Evolutionary conservation across 2,113 vertebrate genomes (phyloP), one percentile per base, ranked within the genome.

Genomic region (Istiophorus platypterus): DNA sequence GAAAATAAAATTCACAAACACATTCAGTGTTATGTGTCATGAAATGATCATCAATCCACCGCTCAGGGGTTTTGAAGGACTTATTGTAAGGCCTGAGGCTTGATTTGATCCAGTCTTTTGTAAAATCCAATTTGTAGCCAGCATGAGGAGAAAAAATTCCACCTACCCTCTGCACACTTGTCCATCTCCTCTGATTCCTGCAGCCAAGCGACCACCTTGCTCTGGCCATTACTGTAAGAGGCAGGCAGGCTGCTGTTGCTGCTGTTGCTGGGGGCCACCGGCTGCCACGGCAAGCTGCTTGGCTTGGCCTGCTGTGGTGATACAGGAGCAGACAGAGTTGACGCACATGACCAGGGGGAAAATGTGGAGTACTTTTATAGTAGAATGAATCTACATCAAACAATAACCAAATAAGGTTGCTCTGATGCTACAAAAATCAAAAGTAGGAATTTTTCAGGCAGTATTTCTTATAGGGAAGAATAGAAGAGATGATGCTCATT

Each of bases 181-280:
- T 99, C 97, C 98, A 99, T 99, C 85, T 99, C 98, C 90, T 99
- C 98, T 0, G 98, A 99, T 80, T 99, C 97, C 92, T 98, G 96
- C 49, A 99, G 92, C 98, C 98, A 99, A 41, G 97, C 98, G 0
- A 94, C 97, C 90, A 99, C 98, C 91, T 99, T 99, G 91, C 97
- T 99, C 94, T 98, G 97, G 59, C 98, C 98, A 0, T 97, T 98
- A 1, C 97, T 98, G 89, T 96, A 99, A 62, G 96, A 97, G 14
- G 94, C 96, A 4, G 97, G 98, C 72, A 99, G 97, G 93, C 96
- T 98, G 93, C 95, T 97, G 90, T 72, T 91, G 91, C 89, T 92
- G 82, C 76, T 83, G 81, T 75, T 92, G 68, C 74, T 88, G 70
- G 93, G 90, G 94, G 96, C 87, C 92, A 95, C 90, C 5, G 97